A percentile compares a stretch with the other conserved stretches of the same genome.
These are phyloP conservation scores for Coenonympha arcania DNA, from an alignment of 2,888 invertebrate species.

Conservation along the genomic window DNA sequence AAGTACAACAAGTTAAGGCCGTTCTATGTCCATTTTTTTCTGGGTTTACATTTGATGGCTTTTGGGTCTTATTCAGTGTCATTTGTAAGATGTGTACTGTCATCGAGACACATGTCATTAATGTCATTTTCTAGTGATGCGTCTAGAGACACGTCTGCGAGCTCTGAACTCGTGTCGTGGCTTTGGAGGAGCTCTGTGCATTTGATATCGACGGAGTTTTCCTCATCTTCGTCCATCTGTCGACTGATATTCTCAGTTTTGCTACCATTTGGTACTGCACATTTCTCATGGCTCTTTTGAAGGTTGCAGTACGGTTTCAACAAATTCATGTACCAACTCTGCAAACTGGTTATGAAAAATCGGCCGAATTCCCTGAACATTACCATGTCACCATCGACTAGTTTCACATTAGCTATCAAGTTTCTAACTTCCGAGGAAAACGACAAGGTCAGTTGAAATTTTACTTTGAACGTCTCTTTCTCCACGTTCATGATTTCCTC, in stretches of 20 bases:
- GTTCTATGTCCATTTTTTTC: no score
- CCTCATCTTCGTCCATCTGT: background rate
- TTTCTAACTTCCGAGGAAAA: slow-evolving; percentile 34
- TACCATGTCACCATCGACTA: slow-evolving; percentile 35
- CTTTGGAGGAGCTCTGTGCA: no score
- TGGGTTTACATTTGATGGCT: no score
- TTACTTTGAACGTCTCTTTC: slow-evolving; percentile 31
- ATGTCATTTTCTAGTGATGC: no score
- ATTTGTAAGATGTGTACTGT: no score
- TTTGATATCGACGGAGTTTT: background rate
- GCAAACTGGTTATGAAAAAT: slow-evolving; percentile 40
- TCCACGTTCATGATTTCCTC: slow-evolving; percentile 40
- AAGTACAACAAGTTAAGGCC: no score
- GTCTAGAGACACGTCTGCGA: no score
- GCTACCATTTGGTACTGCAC: background rate
- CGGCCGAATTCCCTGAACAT: slow-evolving; percentile 45
- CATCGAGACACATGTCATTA: no score
- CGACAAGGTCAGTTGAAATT: slow-evolving; percentile 39
- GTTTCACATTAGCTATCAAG: slow-evolving; percentile 31
- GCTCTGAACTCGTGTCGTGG: no score
- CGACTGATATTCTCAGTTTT: background rate
- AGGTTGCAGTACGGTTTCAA: slow-evolving; percentile 35
- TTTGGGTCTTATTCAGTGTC: no score
- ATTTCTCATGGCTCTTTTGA: no score
- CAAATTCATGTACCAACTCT: slow-evolving; percentile 41